Base-by-base conservation (phyloP, 2,888 invertebrate species). In the Mythimna ferrago region DNA sequence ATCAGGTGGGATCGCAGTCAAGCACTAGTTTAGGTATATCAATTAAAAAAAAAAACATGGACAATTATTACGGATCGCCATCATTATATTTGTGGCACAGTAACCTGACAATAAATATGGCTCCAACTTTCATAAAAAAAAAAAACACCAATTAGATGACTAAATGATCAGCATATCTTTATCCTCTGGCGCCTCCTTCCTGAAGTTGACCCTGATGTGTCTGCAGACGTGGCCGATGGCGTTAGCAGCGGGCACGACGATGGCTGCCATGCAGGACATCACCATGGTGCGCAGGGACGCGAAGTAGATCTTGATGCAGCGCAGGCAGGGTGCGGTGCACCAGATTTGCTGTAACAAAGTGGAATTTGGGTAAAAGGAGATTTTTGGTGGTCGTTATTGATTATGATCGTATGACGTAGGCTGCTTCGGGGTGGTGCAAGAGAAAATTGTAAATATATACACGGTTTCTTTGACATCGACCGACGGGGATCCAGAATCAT, bases 251-350 rank as follows among this genome's bases (percentile, higher is more conserved):
- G 98, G 98, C 10, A 97, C 97, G n/a, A 97, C 94, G 2, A 97
- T 93, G 4, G 97, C 97, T 2, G 97, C 96, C 87, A 97, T 95
- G 84, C 97, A 96, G 0, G 97, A 94, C 63, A 95, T 93, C 71
- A 97, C 93, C 89, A 97, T 96, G 7, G 96, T 97, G 64, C 97
- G 96, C 0, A 96, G 92, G 2, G 97, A 97, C 0, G 97, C 97
- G 89, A 97, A 98, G 89, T 97, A 97, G 88, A 98, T 97, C 93
- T 97, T 97, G 92, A 97, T 96, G 76, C 97, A 96, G 73, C 98
- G 96, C 66, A 98, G 93, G 75, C 97, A 97, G 0, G 98, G 98
- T 0, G 97, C 97, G 51, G 97, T 94, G 89, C 97, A 97, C 98
- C 98, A 98, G 87, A 98, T 97, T 94, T 98, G 97, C 97, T 98